A percentile compares a stretch with the other conserved stretches of the same genome.
Evolutionary conservation across 2,797 vertebrate genomes (phyloP).

Genomic region (Otolemur crassicaudatus): DNA sequence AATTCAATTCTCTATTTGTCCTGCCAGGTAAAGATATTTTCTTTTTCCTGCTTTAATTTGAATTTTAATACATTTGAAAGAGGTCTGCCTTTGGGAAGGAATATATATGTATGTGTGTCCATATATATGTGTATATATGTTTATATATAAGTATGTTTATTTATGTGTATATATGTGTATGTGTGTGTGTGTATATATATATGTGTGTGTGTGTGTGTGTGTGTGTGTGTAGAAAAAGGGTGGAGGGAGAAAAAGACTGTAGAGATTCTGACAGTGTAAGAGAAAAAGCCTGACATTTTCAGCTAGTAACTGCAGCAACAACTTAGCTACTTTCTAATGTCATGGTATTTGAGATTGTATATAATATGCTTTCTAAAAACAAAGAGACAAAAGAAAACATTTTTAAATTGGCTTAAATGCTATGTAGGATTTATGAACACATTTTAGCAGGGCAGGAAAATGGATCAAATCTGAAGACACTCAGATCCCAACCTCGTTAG

Average conservation of each 20-base stretch:
- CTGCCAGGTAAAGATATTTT: not conserved
- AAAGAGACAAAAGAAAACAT: not conserved
- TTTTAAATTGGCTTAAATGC: not conserved
- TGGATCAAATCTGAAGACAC: not conserved
- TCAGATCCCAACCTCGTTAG: not conserved
- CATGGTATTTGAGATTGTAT: not conserved
- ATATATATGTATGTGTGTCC: not conserved
- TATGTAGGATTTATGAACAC: not conserved
- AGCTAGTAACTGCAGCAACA: not conserved
- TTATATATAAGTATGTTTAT: not conserved
- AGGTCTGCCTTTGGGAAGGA: not conserved
- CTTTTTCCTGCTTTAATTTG: not conserved
- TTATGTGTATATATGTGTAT: rapidly evolving
- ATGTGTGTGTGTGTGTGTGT: not conserved
- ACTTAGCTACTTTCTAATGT: not conserved
- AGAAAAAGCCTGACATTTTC: not conserved
- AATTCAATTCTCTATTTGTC: not conserved
- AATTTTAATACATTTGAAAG: slow-evolving; percentile 19
- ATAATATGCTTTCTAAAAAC: not conserved
- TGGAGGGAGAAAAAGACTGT: not conserved
- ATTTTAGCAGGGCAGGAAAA: not conserved
- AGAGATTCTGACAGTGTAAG: not conserved
- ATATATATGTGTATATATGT: not conserved
- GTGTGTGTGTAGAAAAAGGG: rapidly evolving
- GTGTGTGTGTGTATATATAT: not conserved